phyloP scores from a whole-genome alignment of 2,888 invertebrate genomes.

The Schizaphis graminum region DNA sequence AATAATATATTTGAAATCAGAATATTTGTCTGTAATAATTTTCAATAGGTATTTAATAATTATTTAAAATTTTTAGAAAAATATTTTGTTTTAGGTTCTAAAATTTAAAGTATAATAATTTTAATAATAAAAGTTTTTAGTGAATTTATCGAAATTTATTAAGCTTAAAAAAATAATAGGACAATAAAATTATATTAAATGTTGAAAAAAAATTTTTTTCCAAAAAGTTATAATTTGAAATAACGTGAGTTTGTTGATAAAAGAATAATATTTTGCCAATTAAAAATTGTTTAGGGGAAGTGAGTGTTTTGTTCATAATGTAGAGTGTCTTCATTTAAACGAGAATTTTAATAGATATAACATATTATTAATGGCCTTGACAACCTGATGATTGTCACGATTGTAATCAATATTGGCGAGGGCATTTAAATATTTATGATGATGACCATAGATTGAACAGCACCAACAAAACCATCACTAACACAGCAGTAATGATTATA shows the following conservation, averaged over 20 bases:
- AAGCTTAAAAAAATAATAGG: background rate
- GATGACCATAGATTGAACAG: background rate
- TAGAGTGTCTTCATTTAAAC: slow-evolving; percentile 15
- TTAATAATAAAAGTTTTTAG: background rate
- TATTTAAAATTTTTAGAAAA: background rate
- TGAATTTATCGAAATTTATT: background rate
- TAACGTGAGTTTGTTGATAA: background rate
- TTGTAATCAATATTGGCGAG: slow-evolving; percentile 25
- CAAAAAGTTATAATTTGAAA: background rate
- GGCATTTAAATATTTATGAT: background rate
- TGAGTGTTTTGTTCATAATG: background rate
- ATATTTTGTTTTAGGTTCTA: background rate
- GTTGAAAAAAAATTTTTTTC: background rate
- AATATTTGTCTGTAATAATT: background rate
- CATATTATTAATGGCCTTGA: slow-evolving; percentile 23
- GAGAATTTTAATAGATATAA: background rate
- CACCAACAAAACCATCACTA: background rate
- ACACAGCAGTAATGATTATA: background rate
- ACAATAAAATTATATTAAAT: background rate
- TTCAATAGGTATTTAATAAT: background rate
- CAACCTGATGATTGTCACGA: background rate
- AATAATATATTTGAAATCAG: background rate
- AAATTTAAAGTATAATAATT: background rate
- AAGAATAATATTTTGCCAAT: background rate
- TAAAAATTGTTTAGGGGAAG: background rate